phyloP scores from a whole-genome alignment of 2,888 invertebrate species.

The Drosophila flavopinicola region DNA sequence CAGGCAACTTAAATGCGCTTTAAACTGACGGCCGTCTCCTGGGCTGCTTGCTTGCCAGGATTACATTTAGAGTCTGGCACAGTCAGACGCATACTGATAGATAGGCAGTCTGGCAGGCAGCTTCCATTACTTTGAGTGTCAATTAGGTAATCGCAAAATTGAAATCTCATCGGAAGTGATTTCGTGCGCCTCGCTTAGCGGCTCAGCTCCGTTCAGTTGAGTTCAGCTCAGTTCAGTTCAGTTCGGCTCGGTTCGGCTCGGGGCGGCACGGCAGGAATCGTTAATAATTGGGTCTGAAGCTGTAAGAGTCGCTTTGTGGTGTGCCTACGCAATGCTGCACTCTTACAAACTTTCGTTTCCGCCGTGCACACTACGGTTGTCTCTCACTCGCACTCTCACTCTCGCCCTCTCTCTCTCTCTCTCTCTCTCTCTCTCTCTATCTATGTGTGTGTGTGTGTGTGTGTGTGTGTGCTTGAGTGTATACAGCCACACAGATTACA shows the following conservation, averaged over 20 bases:
- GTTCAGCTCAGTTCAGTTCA: conserved; percentile 4
- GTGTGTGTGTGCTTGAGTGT: neutral
- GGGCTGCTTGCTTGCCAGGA: neutral
- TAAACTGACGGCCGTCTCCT: neutral
- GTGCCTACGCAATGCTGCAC: conserved; percentile 49
- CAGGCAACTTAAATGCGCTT: conserved; percentile 18
- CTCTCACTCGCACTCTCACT: no score
- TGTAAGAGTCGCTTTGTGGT: conserved; percentile 34
- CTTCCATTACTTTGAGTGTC: conserved; percentile 76
- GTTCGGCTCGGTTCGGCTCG: conserved; percentile 15
- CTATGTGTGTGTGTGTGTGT: neutral
- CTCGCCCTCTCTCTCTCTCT: no score
- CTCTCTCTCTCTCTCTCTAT: no score
- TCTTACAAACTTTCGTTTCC: conserved; percentile 76
- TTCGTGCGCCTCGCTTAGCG: conserved; percentile 59
- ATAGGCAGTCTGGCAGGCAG: conserved; percentile 7
- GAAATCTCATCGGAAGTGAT: conserved; percentile 76
- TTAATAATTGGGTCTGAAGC: conserved; percentile 32
- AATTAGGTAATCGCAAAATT: conserved; percentile 77
- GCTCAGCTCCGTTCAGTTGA: conserved; percentile 6
- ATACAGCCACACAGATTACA: conserved; percentile 49
- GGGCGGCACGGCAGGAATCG: conserved; percentile 10
- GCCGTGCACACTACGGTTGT: conserved; percentile 14
- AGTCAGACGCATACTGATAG: neutral
- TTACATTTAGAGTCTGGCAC: conserved; percentile 2